Conservation (phyloP, 2,113 vertebrate genomes). For the Gnathonemus longibarbis region DNA sequence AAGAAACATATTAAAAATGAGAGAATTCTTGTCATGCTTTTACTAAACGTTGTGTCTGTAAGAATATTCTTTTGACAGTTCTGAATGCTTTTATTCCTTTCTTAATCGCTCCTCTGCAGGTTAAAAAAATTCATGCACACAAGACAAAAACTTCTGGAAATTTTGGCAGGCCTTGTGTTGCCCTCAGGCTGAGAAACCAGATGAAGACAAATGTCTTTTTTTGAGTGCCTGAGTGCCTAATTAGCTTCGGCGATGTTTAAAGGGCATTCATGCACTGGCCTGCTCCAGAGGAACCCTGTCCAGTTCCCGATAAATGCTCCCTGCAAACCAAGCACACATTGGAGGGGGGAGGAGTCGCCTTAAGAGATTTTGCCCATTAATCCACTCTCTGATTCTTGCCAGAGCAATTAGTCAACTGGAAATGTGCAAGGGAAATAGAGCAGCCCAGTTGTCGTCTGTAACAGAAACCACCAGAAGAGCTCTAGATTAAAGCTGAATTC, state of each 20-base stretch:
- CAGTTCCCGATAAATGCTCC: conserved; percentile 28
- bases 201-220: not conserved
- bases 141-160: not conserved
- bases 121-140: not conserved
- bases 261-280: not conserved
- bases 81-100: not conserved
- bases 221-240: not conserved
- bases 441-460: not conserved
- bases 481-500: conserved; percentile 32
- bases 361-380: conserved; percentile 44
- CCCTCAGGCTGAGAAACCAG: not conserved
- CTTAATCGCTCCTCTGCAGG: not conserved
- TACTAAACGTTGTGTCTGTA: not conserved
- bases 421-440: conserved; percentile 15
- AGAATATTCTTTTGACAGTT: not conserved
- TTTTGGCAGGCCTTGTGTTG: not conserved
- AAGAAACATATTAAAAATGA: not conserved
- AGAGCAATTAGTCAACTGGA: conserved; percentile 44
- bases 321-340: conserved; percentile 11
- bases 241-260: not conserved
- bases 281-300: not conserved
- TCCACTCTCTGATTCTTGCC: conserved; percentile 44
- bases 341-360: conserved; percentile 9
- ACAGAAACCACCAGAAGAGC: conserved; percentile 25
- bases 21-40: not conserved